A percentile compares a stretch with the other conserved stretches of the same genome.
Evolutionary conservation across 1,140 invertebrate genomes (phyloP).

Genomic region (Cotesia glomerata): DNA sequence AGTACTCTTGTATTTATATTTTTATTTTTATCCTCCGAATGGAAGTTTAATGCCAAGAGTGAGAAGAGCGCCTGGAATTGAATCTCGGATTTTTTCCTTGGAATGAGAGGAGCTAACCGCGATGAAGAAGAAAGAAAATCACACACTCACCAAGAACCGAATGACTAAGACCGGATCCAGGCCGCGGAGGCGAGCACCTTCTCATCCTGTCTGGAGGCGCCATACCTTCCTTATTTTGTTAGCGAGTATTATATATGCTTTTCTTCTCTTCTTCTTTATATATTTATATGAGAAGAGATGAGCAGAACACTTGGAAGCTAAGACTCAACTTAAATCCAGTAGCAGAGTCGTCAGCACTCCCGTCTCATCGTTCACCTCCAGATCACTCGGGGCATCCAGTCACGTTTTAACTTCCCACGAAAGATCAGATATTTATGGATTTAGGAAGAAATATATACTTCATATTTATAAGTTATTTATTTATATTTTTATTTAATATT

Average conservation of each 20-base stretch:
- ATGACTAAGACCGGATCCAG: constrained; percentile 52
- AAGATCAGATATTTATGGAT: constrained; percentile 3
- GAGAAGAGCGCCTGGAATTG: neutral
- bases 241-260: neutral
- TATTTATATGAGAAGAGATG: neutral
- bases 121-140: neutral
- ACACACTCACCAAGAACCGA: constrained; percentile 53
- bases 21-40: too few relatives aligned
- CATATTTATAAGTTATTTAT: neutral
- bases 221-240: constrained; percentile 37
- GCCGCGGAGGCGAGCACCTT: constrained; percentile 40
- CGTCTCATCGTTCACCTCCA: constrained; percentile 16
- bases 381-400: constrained; percentile 22
- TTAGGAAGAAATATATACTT: neutral
- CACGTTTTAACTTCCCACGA: constrained; percentile 32
- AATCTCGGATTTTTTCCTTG: neutral
- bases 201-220: constrained; percentile 55
- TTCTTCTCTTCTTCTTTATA: neutral
- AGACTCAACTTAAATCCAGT: constrained; percentile 1
- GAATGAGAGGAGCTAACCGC: too few relatives aligned
- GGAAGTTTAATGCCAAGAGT: too few relatives aligned
- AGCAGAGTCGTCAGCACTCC: constrained; percentile 16
- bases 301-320: neutral
- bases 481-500: neutral
- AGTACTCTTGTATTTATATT: too few relatives aligned